Percentiles rank a stretch among this genome's conserved stretches.
Conservation (phyloP, 2,888 invertebrate genomes). For the Frankliniella fusca region DNA sequence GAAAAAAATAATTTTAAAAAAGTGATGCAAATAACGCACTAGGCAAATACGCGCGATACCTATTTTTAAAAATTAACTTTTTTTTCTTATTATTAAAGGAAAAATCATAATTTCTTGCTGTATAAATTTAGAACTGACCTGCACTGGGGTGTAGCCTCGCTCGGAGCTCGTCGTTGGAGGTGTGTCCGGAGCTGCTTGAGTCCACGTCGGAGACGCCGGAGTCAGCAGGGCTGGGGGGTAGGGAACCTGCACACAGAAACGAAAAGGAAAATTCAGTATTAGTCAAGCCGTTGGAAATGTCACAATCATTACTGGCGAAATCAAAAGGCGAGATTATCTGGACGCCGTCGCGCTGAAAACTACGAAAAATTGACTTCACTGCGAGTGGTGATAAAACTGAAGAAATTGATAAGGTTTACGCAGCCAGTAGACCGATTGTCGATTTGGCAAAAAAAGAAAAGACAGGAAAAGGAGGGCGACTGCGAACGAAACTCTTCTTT, state of each 20-base stretch:
- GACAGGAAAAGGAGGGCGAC: no score
- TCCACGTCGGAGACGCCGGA: constrained; percentile 96
- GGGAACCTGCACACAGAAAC: constrained; percentile 65
- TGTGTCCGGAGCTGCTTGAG: constrained; percentile 65
- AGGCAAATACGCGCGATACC: constrained; percentile 9
- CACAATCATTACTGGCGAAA: no score
- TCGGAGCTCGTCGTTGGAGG: constrained; percentile 78
- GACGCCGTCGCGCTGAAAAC: not conserved
- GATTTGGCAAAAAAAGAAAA: no score
- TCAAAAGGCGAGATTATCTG: not conserved
- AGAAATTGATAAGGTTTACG: no score
- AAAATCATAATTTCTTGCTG: no score
- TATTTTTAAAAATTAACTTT: not conserved
- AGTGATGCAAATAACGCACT: constrained; percentile 16
- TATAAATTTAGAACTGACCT: constrained; percentile 33
- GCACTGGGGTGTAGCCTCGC: constrained; percentile 73
- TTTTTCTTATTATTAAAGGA: no score
- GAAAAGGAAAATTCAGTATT: constrained; percentile 37
- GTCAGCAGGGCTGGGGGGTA: constrained; percentile 95
- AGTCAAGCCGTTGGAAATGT: no score
- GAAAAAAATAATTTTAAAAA: constrained; percentile 37
- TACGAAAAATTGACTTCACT: no score
- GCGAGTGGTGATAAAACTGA: no score
- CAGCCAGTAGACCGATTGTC: no score
- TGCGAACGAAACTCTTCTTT: no score